These are phyloP conservation scores for Ianthella basta DNA, from an alignment of 37 sponge, comb jelly and placozoan species.

Conservation along the genomic window DNA sequence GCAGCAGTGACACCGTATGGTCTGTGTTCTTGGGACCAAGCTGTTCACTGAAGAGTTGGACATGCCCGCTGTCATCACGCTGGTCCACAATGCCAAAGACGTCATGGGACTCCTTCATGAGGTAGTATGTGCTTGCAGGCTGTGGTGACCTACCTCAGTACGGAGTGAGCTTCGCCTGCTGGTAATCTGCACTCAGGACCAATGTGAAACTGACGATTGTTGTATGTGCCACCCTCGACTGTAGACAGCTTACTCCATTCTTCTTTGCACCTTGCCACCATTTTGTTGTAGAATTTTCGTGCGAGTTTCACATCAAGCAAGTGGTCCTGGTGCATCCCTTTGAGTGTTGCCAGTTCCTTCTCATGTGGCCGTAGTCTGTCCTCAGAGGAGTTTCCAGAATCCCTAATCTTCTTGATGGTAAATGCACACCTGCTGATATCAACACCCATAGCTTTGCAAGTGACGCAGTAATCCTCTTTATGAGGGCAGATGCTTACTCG, in stretches of 20 bases:
- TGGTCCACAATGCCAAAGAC: slow-evolving; percentile 61
- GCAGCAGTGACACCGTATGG: slow-evolving; percentile 47
- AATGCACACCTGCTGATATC: not conserved
- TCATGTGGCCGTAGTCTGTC: not conserved
- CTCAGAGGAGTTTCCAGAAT: slow-evolving; percentile 44
- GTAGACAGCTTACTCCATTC: slow-evolving; percentile 25
- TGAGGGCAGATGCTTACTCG: slow-evolving; percentile 25
- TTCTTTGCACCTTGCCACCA: slow-evolving; percentile 5
- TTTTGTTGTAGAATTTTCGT: slow-evolving; percentile 23
- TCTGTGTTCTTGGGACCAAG: slow-evolving; percentile 59
- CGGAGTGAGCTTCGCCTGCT: slow-evolving; percentile 47
- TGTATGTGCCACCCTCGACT: not conserved
- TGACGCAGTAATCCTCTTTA: slow-evolving; percentile 57
- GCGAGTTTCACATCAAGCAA: slow-evolving; percentile 8
- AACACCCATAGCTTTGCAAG: slow-evolving; percentile 16
- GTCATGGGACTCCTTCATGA: slow-evolving; percentile 42
- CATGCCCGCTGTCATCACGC: not conserved
- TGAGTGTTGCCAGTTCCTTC: not conserved
- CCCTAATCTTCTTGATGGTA: slow-evolving; percentile 22
- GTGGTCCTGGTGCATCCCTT: slow-evolving; percentile 16
- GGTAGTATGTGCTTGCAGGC: slow-evolving; percentile 53
- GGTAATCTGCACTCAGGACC: slow-evolving; percentile 47
- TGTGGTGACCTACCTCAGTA: slow-evolving; percentile 48
- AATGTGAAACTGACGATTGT: slow-evolving; percentile 11
- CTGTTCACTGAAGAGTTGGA: slow-evolving; percentile 39